Conservation (phyloP, 1,140 invertebrate genomes). For the Drosophila sp. region DNA sequence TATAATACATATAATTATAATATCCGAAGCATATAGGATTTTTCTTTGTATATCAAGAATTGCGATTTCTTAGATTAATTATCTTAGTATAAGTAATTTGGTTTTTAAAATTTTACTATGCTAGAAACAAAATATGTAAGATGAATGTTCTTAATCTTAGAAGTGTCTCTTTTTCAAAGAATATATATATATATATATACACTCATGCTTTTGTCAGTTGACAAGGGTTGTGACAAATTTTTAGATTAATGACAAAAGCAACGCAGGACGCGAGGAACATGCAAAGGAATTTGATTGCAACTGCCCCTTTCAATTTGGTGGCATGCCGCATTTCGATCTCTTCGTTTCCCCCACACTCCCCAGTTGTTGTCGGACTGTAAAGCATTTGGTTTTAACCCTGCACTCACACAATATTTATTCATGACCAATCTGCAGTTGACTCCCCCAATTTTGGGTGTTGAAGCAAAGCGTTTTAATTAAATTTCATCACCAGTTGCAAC, state of each 20-base stretch:
- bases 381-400: not conserved
- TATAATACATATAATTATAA: no score
- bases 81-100: no score
- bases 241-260: constrained; percentile 77
- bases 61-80: no score
- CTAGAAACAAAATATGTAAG: no score
- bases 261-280: constrained; percentile 36
- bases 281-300: constrained; percentile 52
- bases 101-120: no score
- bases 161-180: no score
- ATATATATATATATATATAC: not conserved
- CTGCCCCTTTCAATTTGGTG: not conserved
- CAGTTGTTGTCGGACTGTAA: not conserved
- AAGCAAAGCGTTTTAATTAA: constrained; percentile 53
- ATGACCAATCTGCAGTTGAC: constrained; percentile 11
- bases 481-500: constrained; percentile 48
- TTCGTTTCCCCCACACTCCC: not conserved
- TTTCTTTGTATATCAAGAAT: no score
- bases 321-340: no score
- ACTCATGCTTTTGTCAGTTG: constrained; percentile 64
- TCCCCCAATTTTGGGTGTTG: not conserved
- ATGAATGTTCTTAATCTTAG: no score
- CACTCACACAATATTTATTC: constrained; percentile 15
- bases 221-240: constrained; percentile 76
- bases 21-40: no score